A percentile compares a stretch with the other conserved stretches of the same genome.
These are phyloP conservation scores for Eupithecia inturbata DNA, from an alignment of 2,888 invertebrate genomes.

Conservation along the genomic window DNA sequence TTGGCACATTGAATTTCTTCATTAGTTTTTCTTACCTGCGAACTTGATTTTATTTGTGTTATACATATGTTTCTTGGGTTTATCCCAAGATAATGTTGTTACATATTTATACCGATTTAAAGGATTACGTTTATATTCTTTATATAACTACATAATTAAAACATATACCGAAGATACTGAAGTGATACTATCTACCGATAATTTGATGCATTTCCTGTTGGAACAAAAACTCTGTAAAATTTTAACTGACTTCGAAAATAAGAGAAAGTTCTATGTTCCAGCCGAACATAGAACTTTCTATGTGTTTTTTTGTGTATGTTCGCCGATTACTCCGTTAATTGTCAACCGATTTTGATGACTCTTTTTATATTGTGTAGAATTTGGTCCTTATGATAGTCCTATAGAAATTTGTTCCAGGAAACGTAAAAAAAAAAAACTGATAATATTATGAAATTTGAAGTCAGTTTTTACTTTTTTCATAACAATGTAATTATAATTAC, in stretches of 20 bases:
- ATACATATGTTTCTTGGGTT: too few relatives aligned
- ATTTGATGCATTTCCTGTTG: not conserved
- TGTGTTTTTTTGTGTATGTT: too few relatives aligned
- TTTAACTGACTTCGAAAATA: too few relatives aligned
- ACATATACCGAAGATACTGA: not conserved
- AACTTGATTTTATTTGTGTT: not conserved
- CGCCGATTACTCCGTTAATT: not conserved
- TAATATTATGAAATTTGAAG: not conserved
- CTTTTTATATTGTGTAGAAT: too few relatives aligned
- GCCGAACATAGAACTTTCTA: too few relatives aligned
- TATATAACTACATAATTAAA: not conserved
- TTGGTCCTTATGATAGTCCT: too few relatives aligned
- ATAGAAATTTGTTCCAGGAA: too few relatives aligned
- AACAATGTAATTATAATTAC: not conserved
- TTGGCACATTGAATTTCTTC: conserved; percentile 16
- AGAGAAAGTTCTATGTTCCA: too few relatives aligned
- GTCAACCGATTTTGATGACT: not conserved
- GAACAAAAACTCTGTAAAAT: not conserved
- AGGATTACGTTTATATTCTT: not conserved
- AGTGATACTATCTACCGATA: not conserved
- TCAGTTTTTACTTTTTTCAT: not conserved
- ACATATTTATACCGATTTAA: not conserved
- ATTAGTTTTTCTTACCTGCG: conserved; percentile 14
- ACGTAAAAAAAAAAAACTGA: not conserved
- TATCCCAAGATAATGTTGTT: not conserved